A percentile compares a stretch with the other conserved stretches of the same genome.
phyloP scores from a whole-genome alignment of 2,888 invertebrate species.

The Calameuta pallipes region DNA sequence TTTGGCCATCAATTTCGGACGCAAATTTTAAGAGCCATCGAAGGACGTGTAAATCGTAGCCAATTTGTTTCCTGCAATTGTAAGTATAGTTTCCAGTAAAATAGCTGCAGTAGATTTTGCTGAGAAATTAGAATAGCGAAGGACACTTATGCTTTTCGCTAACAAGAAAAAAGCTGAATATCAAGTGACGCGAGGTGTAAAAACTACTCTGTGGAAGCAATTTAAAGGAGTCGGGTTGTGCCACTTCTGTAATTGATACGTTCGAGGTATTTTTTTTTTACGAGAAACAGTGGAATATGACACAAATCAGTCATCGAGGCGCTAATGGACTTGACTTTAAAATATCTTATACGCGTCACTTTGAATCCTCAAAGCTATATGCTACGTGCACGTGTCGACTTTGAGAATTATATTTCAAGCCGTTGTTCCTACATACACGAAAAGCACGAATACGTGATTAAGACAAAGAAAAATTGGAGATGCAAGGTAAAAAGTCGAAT shows the following conservation, averaged over 20 bases:
- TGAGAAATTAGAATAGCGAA: not conserved
- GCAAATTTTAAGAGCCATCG: not conserved
- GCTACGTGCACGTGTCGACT: not conserved
- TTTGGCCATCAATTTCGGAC: not conserved
- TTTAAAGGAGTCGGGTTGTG: not conserved
- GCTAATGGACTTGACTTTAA: constrained; percentile 2
- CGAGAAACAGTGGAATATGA: not conserved
- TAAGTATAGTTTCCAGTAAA: not conserved
- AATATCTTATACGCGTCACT: constrained; percentile 55
- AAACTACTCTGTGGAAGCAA: not conserved
- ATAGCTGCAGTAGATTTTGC: not conserved
- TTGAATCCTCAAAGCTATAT: constrained; percentile 37
- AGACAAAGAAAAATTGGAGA: not conserved
- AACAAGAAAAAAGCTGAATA: not conserved
- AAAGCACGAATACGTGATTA: not conserved
- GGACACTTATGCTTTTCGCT: not conserved
- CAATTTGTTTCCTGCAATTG: not conserved
- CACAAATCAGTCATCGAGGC: not conserved
- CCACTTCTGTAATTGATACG: not conserved
- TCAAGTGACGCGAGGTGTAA: not conserved
- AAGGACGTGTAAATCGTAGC: not conserved
- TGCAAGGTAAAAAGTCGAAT: not conserved
- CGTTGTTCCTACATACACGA: not conserved
- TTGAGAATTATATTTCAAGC: not conserved
- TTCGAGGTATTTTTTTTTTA: not conserved